A percentile compares a stretch with the other conserved stretches of the same genome.
Evolutionary conservation across 2,797 vertebrate genomes (phyloP).

Genomic region (Erpetoichthys calabaricus): DNA sequence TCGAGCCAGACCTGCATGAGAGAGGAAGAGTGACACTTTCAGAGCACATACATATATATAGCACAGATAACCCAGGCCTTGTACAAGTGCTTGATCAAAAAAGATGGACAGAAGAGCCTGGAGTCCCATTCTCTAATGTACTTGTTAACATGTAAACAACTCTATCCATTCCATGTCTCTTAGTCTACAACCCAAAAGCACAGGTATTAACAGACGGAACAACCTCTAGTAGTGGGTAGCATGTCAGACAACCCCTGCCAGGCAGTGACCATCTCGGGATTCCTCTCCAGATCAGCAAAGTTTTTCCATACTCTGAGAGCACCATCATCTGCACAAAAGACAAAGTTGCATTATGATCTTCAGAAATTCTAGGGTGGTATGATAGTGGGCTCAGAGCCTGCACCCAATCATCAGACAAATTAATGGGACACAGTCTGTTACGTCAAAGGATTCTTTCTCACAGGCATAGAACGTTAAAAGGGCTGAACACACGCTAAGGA

Average conservation of each 20-base stretch:
- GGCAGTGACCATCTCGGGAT: slow-evolving; percentile 93
- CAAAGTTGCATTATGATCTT: slow-evolving; percentile 1
- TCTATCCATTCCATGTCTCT: no score
- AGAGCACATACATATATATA: slow-evolving; percentile 26
- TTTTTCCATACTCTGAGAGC: slow-evolving; percentile 94
- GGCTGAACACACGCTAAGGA: no score
- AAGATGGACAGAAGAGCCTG: slow-evolving; percentile 27
- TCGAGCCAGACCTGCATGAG: slow-evolving; percentile 70
- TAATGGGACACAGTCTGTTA: no score
- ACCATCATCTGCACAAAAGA: slow-evolving; percentile 63
- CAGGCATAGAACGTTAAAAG: no score
- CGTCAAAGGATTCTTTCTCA: no score
- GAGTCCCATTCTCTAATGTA: slow-evolving; percentile 20
- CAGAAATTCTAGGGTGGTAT: no score
- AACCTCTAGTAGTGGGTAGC: slow-evolving; percentile 88
- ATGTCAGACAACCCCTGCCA: slow-evolving; percentile 97
- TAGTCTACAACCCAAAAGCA: no score
- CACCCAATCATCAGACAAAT: no score
- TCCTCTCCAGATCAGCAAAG: slow-evolving; percentile 87
- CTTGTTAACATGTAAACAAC: no score
- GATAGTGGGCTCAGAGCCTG: no score
- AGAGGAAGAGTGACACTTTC: slow-evolving; percentile 20
- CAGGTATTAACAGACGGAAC: neutral
- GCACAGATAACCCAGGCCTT: slow-evolving; percentile 3
- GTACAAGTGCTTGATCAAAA: slow-evolving; percentile 9